A percentile compares a stretch with the other conserved stretches of the same genome.
phyloP scores from a whole-genome alignment of 1,140 invertebrate genomes.

The Agraylea sexmaculata region DNA sequence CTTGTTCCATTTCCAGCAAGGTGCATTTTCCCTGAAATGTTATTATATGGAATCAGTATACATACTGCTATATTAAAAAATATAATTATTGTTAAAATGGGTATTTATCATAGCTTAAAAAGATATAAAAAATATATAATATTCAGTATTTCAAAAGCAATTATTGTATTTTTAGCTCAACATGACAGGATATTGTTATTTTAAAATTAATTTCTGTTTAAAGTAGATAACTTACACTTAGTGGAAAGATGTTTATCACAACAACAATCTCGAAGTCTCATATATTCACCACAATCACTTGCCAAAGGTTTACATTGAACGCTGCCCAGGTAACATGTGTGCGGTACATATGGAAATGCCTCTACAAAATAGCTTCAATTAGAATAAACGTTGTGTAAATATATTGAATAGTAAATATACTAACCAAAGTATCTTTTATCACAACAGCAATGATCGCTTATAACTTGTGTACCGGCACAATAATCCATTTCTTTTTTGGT shows the following conservation, averaged over 20 bases:
- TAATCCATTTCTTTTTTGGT: slow-evolving; percentile 48
- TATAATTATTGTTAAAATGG: too few relatives aligned
- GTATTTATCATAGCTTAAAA: too few relatives aligned
- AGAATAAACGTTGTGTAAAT: slow-evolving; percentile 17
- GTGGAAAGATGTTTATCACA: slow-evolving; percentile 47
- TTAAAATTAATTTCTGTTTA: too few relatives aligned
- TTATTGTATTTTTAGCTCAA: too few relatives aligned
- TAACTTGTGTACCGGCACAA: slow-evolving; percentile 46
- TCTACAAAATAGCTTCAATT: slow-evolving; percentile 38
- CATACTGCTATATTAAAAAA: too few relatives aligned
- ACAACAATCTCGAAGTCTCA: slow-evolving; percentile 51
- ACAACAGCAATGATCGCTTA: slow-evolving; percentile 62
- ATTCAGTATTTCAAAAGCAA: too few relatives aligned
- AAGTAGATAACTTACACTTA: slow-evolving; percentile 46
- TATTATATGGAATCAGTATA: too few relatives aligned
- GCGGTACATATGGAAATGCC: slow-evolving; percentile 52
- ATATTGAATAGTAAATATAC: slow-evolving; percentile 4
- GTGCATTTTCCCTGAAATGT: too few relatives aligned
- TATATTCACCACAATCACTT: slow-evolving; percentile 50
- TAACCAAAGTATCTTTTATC: slow-evolving; percentile 43
- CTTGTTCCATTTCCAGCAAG: too few relatives aligned
- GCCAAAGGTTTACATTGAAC: slow-evolving; percentile 45
- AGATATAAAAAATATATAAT: too few relatives aligned
- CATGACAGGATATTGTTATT: too few relatives aligned
- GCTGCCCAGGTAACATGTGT: slow-evolving; percentile 52